These are phyloP conservation scores for Lepas anatifera DNA, from an alignment of 2,888 invertebrate species.

Conservation along the genomic window DNA sequence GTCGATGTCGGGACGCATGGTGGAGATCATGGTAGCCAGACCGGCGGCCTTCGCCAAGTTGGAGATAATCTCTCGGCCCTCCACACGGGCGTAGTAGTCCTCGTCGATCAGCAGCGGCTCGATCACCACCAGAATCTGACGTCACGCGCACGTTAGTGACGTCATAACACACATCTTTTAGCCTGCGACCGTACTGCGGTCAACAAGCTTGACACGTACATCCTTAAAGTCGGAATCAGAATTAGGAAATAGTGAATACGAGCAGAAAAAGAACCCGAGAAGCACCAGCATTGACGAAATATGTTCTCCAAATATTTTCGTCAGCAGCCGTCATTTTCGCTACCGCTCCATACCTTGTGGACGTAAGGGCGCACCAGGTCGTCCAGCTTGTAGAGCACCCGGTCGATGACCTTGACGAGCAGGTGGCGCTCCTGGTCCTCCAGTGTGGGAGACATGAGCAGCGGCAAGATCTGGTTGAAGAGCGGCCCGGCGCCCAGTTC, in stretches of 20 bases:
- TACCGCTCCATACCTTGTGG: constrained; percentile 57
- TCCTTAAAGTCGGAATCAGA: too few relatives aligned
- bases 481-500: constrained; percentile 97
- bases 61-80: constrained; percentile 97
- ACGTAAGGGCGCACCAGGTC: constrained; percentile 98
- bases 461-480: constrained; percentile 96
- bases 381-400: constrained; percentile 94
- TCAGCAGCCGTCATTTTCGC: too few relatives aligned
- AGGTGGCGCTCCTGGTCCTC: constrained; percentile 99
- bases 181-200: too few relatives aligned
- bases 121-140: constrained; percentile 88
- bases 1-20: constrained; percentile 99
- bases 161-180: too few relatives aligned
- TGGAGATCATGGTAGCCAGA: constrained; percentile 98
- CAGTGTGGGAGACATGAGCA: constrained; percentile 98
- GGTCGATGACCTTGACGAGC: constrained; percentile 95
- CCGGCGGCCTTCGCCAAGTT: constrained; percentile 99
- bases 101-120: constrained; percentile 97
- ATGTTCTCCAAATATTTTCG: too few relatives aligned
- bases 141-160: too few relatives aligned
- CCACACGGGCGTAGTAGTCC: constrained; percentile 99
- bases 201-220: too few relatives aligned
- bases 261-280: too few relatives aligned
- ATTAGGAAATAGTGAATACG: too few relatives aligned
- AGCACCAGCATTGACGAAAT: too few relatives aligned